These are phyloP conservation scores for Leptothorax acervorum DNA, from an alignment of 2,888 invertebrate species.

Conservation along the genomic window DNA sequence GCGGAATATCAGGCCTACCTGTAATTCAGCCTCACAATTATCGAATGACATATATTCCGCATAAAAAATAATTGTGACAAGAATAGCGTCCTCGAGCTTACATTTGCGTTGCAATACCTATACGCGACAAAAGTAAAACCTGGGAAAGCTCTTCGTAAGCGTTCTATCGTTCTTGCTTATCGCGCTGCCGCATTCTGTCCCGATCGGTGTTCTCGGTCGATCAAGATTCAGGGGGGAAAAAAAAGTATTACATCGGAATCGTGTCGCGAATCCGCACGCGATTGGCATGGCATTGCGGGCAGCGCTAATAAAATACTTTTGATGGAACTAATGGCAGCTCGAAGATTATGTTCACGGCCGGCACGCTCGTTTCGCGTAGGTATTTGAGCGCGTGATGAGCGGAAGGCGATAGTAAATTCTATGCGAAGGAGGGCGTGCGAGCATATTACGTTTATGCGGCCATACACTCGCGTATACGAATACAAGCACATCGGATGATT, in stretches of 20 bases:
- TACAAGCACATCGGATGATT: conserved; percentile 71
- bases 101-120: conserved; percentile 21
- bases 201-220: conserved; percentile 27
- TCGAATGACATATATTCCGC: conserved; percentile 30
- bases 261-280: conserved; percentile 40
- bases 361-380: conserved; percentile 64
- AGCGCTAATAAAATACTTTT: conserved; percentile 41
- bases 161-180: conserved; percentile 46
- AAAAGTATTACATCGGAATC: conserved; percentile 24
- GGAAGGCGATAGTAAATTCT: conserved; percentile 67
- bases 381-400: conserved; percentile 60
- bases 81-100: conserved; percentile 33
- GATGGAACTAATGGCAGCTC: conserved; percentile 62
- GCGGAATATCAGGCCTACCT: conserved; percentile 11
- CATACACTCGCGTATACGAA: conserved; percentile 54
- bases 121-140: background rate
- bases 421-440: conserved; percentile 57
- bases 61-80: conserved; percentile 38
- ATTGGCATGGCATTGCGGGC: conserved; percentile 7
- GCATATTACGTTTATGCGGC: conserved; percentile 51
- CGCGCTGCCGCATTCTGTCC: conserved; percentile 17
- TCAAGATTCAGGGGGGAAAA: conserved; percentile 37
- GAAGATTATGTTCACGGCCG: conserved; percentile 65
- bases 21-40: conserved; percentile 24
- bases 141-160: conserved; percentile 9